These are phyloP conservation scores for Lepidurus arcticus DNA, from an alignment of 1,140 invertebrate genomes.

Conservation along the genomic window DNA sequence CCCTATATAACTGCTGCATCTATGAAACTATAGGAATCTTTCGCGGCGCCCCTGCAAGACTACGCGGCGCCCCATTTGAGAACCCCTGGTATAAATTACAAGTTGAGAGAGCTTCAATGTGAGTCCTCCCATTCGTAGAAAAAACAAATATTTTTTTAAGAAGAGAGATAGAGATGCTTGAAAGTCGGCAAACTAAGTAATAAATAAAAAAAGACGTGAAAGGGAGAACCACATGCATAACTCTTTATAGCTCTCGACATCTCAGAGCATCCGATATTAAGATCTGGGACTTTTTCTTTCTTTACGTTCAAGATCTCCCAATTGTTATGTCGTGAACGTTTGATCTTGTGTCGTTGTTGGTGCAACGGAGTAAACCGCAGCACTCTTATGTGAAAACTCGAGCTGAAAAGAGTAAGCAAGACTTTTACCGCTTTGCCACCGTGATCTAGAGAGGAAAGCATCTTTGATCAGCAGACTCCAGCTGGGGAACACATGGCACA, in stretches of 20 bases:
- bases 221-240: not conserved
- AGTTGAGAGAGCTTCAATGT: too few species aligned
- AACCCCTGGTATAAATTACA: too few species aligned
- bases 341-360: too few species aligned
- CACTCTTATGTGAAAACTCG: not conserved
- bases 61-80: too few species aligned
- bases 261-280: not conserved
- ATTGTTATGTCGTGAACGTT: not conserved
- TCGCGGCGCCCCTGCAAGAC: too few species aligned
- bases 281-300: not conserved
- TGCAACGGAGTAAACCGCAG: not conserved
- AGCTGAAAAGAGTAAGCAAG: not conserved
- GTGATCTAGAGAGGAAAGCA: not conserved
- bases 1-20: too few species aligned
- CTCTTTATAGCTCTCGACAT: not conserved
- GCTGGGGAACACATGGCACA: not conserved
- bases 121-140: too few species aligned
- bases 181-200: not conserved
- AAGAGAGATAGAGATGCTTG: too few species aligned
- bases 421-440: not conserved
- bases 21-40: too few species aligned
- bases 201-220: not conserved
- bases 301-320: not conserved
- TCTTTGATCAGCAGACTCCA: conserved; percentile 7
- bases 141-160: too few species aligned